These are phyloP conservation scores for Pinctada fucata DNA, from an alignment of 2,888 invertebrate genomes.

Conservation along the genomic window DNA sequence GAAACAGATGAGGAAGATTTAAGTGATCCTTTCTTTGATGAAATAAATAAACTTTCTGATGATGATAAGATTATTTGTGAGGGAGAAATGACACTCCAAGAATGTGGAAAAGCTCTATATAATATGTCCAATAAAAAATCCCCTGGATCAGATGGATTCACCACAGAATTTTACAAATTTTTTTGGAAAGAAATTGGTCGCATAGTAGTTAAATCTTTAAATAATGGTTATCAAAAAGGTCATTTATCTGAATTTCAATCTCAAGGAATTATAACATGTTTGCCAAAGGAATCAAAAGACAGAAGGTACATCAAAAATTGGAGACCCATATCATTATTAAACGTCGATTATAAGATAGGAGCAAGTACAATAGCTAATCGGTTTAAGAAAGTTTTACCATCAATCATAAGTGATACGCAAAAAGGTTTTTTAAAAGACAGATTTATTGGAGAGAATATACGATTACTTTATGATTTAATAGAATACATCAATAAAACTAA, in stretches of 20 bases:
- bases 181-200: not conserved
- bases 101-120: not conserved
- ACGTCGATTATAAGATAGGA: slow-evolving; percentile 16
- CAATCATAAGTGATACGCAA: slow-evolving; percentile 15
- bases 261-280: too few relatives aligned
- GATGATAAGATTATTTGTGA: too few relatives aligned
- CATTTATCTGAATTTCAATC: too few relatives aligned
- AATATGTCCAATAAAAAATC: not conserved
- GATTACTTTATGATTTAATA: slow-evolving; percentile 8
- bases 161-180: slow-evolving; percentile 3
- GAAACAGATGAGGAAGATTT: too few relatives aligned
- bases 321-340: not conserved
- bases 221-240: not conserved
- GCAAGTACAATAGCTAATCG: slow-evolving; percentile 10
- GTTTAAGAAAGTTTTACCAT: slow-evolving; percentile 13
- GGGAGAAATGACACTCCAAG: too few relatives aligned
- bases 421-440: slow-evolving; percentile 26
- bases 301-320: not conserved
- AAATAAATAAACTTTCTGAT: too few relatives aligned
- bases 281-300: too few relatives aligned
- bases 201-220: not conserved
- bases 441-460: slow-evolving; percentile 11
- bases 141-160: slow-evolving; percentile 7
- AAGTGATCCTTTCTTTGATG: too few relatives aligned
- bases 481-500: not conserved